Evolutionary conservation across 2,797 vertebrate species (phyloP).

Genomic region (Acipenser oxyrinchus): DNA sequence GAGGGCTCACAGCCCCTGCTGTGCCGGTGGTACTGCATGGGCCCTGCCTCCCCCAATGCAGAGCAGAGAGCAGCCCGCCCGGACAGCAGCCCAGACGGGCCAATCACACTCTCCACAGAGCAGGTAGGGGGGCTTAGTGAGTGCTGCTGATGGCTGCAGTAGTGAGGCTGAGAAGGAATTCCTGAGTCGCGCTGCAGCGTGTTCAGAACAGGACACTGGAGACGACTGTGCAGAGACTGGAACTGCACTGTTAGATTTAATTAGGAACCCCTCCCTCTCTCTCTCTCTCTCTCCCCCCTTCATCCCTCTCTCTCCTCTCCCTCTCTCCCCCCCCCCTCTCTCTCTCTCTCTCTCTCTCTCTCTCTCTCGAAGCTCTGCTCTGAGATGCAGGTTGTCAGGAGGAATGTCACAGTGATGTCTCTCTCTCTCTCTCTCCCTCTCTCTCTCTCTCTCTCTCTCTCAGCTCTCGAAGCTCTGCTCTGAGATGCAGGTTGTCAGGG

Average conservation of each 20-base stretch:
- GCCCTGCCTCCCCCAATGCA: constrained; percentile 16
- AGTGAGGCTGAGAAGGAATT: too few relatives aligned
- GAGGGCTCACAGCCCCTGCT: constrained; percentile 31
- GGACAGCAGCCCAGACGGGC: neutral
- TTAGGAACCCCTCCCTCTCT: neutral
- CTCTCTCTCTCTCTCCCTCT: too few relatives aligned
- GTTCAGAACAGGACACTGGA: too few relatives aligned
- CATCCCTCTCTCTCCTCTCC: constrained; percentile 15
- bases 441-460: too few relatives aligned
- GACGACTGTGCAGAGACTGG: neutral
- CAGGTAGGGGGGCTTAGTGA: constrained; percentile 44
- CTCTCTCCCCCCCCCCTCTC: constrained; percentile 35
- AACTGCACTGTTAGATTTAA: neutral
- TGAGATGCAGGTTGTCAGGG: too few relatives aligned
- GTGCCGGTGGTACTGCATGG: constrained; percentile 23
- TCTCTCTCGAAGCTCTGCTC: constrained; percentile 51
- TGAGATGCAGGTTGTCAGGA: too few relatives aligned
- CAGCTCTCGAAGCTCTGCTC: too few relatives aligned
- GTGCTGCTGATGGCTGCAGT: too few relatives aligned
- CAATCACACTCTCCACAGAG: constrained; percentile 56
- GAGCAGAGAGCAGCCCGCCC: constrained; percentile 1
- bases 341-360: constrained; percentile 41
- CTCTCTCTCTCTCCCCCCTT: too few relatives aligned
- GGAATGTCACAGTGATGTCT: too few relatives aligned
- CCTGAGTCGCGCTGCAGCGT: too few relatives aligned